These are phyloP conservation scores for Cotesia congregata DNA, from an alignment of 2,888 invertebrate species.

Conservation along the genomic window DNA sequence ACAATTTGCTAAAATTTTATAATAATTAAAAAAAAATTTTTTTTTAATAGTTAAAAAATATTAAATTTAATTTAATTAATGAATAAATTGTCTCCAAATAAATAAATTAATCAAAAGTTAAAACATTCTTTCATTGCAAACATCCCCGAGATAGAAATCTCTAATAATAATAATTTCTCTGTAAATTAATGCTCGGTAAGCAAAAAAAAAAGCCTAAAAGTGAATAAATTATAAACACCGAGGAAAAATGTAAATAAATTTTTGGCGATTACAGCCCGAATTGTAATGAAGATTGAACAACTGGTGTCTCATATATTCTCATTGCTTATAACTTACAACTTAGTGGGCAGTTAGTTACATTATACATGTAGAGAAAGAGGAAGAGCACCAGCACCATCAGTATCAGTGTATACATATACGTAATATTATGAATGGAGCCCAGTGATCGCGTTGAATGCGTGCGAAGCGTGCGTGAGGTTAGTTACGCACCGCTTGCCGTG, in stretches of 20 bases:
- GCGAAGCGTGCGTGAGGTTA: constrained; percentile 66
- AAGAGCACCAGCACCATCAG: too few relatives aligned
- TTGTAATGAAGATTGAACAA: not conserved
- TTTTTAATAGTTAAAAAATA: too few relatives aligned
- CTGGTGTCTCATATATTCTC: not conserved
- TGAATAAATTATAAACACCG: not conserved
- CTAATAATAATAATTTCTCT: too few relatives aligned
- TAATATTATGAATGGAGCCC: constrained; percentile 64
- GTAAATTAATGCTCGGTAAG: not conserved
- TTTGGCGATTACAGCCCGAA: not conserved
- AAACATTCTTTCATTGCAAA: too few relatives aligned
- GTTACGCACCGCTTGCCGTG: constrained; percentile 65
- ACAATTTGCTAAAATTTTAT: too few relatives aligned
- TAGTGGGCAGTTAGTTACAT: not conserved
- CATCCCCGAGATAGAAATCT: too few relatives aligned
- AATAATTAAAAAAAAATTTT: too few relatives aligned
- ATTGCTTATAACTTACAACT: not conserved
- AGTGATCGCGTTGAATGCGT: constrained; percentile 63
- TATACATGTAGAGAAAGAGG: not conserved
- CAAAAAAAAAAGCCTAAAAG: not conserved
- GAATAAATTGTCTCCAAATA: too few relatives aligned
- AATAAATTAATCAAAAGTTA: too few relatives aligned
- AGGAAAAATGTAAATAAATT: not conserved
- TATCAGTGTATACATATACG: constrained; percentile 10
- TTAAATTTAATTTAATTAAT: too few relatives aligned